Evolutionary conservation across 2,888 invertebrate species (phyloP), one percentile per base, ranked within the genome.

Genomic region (Torymus auratus): DNA sequence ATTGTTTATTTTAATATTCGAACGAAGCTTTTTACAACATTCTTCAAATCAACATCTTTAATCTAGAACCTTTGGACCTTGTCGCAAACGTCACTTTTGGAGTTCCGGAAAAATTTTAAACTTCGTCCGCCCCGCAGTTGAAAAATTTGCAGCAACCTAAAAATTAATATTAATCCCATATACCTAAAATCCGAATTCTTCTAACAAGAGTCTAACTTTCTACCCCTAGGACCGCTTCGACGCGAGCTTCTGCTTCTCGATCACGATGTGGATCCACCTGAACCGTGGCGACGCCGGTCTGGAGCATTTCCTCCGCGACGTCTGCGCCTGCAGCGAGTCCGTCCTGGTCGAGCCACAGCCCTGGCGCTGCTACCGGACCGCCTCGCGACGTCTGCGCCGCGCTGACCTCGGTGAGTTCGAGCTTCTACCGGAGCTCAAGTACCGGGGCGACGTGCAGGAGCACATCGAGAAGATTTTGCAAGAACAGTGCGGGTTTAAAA

Each of bases 231-330:
- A 91, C 0, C 92, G 89, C 81, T 96, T 96, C 91, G 94, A 95
- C 91, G 92, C 94, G 2, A 92, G 93, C 69, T 96, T 96, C 89
- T 95, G 96, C 88, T 96, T 97, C 88, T 96, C 97, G 11, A 93
- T 96, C 52, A 96, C 96, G 17, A 96, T 97, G 96, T 97, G 97
- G 97, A 96, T 97, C 86, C 97, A 97, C 91, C 89, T 97, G 28
- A 97, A 97, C 89, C 92, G 95, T 90, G 96, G 96, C 7, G 97
- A 97, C 91, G 89, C 91, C 5, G 96, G 96, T 0, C 90, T 97
- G 56, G 86, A 91, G 75, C 85, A 89, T 3, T 96, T 96, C 89
- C 90, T 97, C 2, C 87, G 91, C 20, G 92, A 92, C 71, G 88
- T 95, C 7, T 93, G 93, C 80, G 84, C 88, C 10, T 86, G 92